These are phyloP conservation scores for Tineola bisselliella DNA, from an alignment of 2,888 invertebrate genomes.

Conservation along the genomic window DNA sequence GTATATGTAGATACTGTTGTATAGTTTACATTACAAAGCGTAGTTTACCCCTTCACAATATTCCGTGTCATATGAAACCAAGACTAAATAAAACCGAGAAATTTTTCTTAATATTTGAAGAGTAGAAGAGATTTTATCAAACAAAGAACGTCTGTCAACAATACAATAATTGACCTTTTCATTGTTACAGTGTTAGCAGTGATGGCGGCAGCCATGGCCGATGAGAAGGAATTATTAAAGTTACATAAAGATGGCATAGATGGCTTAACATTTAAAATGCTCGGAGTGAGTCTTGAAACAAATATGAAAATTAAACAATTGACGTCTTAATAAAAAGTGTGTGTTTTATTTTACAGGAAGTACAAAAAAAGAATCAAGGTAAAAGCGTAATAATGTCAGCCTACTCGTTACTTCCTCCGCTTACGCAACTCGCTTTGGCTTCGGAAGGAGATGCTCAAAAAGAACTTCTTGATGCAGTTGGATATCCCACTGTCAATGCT, in stretches of 20 bases:
- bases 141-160: too few relatives aligned
- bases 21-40: too few relatives aligned
- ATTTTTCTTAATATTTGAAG: too few relatives aligned
- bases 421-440: constrained; percentile 43
- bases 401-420: constrained; percentile 49
- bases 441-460: constrained; percentile 43
- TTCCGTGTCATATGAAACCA: too few relatives aligned
- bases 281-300: constrained; percentile 31
- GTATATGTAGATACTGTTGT: too few relatives aligned
- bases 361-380: constrained; percentile 27
- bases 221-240: constrained; percentile 18
- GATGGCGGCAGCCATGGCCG: constrained; percentile 27
- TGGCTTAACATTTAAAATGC: constrained; percentile 38
- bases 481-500: constrained; percentile 36
- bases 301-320: too few relatives aligned
- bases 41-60: too few relatives aligned
- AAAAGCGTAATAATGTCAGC: constrained; percentile 52
- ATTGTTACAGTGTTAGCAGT: constrained; percentile 29
- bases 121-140: too few relatives aligned
- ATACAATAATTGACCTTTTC: too few relatives aligned
- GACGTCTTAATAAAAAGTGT: too few relatives aligned
- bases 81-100: too few relatives aligned
- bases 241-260: constrained; percentile 30
- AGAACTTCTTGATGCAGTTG: constrained; percentile 37
- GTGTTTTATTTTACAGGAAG: constrained; percentile 29